A percentile compares a stretch with the other conserved stretches of the same genome.
Evolutionary conservation across 2,113 vertebrate genomes (phyloP).

Genomic region (Odocoileus virginianus): DNA sequence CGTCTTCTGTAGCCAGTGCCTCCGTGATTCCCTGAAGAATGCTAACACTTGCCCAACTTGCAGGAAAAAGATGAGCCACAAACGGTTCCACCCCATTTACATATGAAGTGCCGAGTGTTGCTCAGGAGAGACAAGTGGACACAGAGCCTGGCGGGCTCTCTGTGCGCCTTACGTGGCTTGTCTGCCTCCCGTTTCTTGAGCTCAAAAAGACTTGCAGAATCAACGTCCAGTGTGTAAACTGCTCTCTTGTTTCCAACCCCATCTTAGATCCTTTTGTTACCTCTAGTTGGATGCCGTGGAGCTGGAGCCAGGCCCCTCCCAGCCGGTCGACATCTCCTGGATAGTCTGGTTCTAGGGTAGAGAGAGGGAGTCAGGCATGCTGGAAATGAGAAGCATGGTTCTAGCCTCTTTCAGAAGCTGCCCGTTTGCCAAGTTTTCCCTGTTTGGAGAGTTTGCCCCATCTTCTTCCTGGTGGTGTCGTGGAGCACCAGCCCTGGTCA

Average conservation of each 20-base stretch:
- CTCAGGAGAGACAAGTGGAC: constrained; percentile 57
- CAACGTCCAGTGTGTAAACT: constrained; percentile 37
- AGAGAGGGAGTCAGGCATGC: not conserved
- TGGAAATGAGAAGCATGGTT: not conserved
- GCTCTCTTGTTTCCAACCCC: constrained; percentile 55
- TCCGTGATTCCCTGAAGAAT: constrained; percentile 89
- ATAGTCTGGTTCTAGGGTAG: not conserved
- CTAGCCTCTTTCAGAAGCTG: not conserved
- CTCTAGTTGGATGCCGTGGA: constrained; percentile 33
- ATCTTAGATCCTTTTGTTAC: constrained; percentile 13
- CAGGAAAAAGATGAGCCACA: constrained; percentile 92
- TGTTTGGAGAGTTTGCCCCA: not conserved
- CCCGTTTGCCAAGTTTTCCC: not conserved
- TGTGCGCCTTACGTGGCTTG: constrained; percentile 35
- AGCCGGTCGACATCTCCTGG: not conserved
- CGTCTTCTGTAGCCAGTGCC: constrained; percentile 96
- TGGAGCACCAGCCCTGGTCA: not conserved
- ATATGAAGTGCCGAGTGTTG: constrained; percentile 81
- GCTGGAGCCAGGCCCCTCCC: not conserved
- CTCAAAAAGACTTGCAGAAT: constrained; percentile 59
- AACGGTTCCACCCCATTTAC: constrained; percentile 96
- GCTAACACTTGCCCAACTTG: constrained; percentile 93
- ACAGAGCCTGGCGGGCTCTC: not conserved
- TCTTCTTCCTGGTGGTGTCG: not conserved
- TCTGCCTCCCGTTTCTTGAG: constrained; percentile 60